phyloP scores from a whole-genome alignment of 1,140 invertebrate genomes.

The Calycopis cecrops region DNA sequence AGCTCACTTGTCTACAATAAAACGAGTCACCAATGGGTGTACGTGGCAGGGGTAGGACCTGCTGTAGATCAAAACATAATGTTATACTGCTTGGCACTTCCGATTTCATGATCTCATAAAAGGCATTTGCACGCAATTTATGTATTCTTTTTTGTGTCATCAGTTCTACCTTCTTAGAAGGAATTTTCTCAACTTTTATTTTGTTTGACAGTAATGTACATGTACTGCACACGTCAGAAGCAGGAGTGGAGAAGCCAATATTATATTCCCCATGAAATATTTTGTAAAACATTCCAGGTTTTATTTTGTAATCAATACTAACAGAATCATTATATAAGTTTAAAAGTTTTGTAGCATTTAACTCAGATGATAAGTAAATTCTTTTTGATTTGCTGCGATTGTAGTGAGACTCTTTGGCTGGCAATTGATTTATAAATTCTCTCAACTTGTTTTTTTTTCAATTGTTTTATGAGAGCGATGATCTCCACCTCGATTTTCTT shows the following conservation, averaged over 20 bases:
- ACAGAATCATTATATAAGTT: no score
- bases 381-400: neutral
- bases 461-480: neutral
- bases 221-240: conserved; percentile 16
- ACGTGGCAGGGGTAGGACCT: neutral
- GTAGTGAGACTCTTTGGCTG: neutral
- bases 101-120: neutral
- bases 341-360: no score
- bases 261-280: conserved; percentile 18
- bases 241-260: conserved; percentile 16
- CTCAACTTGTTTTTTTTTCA: neutral
- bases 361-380: neutral
- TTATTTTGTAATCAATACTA: conserved; percentile 7
- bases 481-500: neutral
- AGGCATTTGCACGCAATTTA: neutral
- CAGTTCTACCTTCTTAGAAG: neutral
- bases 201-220: conserved; percentile 17
- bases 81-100: neutral
- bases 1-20: neutral
- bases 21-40: neutral
- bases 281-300: conserved; percentile 14
- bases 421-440: neutral
- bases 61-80: neutral
- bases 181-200: conserved; percentile 7
- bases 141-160: neutral